phyloP scores from a whole-genome alignment of 1,140 invertebrate species.

The Carposina sasakii region DNA sequence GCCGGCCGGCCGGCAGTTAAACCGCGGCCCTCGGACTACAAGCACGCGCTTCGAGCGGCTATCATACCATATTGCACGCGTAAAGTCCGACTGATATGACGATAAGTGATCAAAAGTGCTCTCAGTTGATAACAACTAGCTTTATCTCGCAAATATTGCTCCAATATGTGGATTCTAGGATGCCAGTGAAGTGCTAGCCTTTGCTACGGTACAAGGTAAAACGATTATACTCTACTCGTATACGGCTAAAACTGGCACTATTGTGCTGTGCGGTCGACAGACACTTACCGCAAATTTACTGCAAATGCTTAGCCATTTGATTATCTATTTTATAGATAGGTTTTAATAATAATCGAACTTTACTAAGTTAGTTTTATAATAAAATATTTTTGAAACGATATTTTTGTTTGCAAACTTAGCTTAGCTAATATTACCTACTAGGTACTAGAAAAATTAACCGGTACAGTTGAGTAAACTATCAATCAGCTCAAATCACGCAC shows the following conservation, averaged over 20 bases:
- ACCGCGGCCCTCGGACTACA: conserved; percentile 40
- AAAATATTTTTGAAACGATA: too few species aligned
- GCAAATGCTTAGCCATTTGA: too few species aligned
- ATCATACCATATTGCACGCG: conserved; percentile 28
- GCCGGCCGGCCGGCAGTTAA: conserved; percentile 56
- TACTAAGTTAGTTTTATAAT: too few species aligned
- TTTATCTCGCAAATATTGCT: conserved; percentile 23
- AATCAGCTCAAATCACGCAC: too few species aligned
- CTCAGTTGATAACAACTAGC: conserved; percentile 40
- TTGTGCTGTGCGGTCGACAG: conserved; percentile 36
- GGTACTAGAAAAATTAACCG: too few species aligned
- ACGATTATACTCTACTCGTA: conserved; percentile 48
- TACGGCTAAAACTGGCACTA: conserved; percentile 54
- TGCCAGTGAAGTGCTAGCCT: conserved; percentile 33
- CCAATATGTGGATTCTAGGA: conserved; percentile 44
- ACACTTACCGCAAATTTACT: conserved; percentile 34
- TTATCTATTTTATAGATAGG: too few species aligned
- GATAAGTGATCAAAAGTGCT: conserved; percentile 60
- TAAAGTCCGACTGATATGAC: conserved; percentile 47
- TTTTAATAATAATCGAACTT: too few species aligned
- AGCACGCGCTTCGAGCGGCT: conserved; percentile 28
- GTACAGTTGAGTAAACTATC: too few species aligned
- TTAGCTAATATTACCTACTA: too few species aligned
- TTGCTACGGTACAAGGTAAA: conserved; percentile 56
- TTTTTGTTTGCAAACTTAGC: too few species aligned